Evolutionary conservation across 2,888 invertebrate genomes (phyloP).

Genomic region (Ferrisia virgata): DNA sequence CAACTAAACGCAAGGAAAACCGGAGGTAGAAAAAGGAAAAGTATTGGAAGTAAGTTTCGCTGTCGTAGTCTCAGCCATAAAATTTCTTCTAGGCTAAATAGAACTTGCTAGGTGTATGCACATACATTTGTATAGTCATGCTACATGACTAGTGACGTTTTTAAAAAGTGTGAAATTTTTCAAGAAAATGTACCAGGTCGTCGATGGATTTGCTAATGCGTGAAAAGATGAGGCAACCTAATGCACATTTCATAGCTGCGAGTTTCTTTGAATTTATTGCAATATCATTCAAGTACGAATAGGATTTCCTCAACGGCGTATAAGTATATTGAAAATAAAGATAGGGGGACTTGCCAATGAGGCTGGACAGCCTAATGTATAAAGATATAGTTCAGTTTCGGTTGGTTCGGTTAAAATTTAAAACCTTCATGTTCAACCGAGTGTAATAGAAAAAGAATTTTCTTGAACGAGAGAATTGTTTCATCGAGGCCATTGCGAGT

Average conservation of each 20-base stretch:
- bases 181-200: background rate
- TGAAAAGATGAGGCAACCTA: background rate
- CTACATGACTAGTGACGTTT: background rate
- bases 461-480: background rate
- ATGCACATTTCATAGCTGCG: too few species aligned
- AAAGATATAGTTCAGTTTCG: conserved; percentile 1
- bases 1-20: too few species aligned
- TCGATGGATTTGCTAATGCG: background rate
- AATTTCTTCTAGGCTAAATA: background rate
- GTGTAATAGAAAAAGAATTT: conserved; percentile 7
- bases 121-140: too few species aligned
- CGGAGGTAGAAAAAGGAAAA: too few species aligned
- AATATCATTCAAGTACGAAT: background rate
- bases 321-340: background rate
- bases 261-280: conserved; percentile 21
- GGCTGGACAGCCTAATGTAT: background rate
- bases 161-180: background rate
- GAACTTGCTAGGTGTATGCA: too few species aligned
- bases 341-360: background rate
- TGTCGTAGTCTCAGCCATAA: background rate
- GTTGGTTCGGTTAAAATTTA: conserved; percentile 12
- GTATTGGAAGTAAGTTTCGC: background rate
- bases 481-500: conserved; percentile 13
- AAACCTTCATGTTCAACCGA: background rate
- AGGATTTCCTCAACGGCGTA: background rate